Conservation (phyloP, 2,797 vertebrate species). For the Megalops cyprinoides region DNA sequence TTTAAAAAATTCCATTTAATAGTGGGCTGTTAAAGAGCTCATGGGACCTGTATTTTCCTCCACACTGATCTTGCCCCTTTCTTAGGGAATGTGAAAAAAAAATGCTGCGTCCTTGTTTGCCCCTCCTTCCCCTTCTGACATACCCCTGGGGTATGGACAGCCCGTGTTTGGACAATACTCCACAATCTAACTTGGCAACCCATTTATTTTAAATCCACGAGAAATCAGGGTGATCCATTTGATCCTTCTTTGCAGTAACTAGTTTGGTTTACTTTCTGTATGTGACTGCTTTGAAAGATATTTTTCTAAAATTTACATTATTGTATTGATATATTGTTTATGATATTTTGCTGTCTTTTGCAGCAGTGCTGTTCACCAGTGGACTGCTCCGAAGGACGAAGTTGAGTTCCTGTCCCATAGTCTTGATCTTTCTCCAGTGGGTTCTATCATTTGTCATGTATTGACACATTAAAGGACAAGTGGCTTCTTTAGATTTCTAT, state of each 20-base stretch:
- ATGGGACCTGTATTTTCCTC: constrained; percentile 13
- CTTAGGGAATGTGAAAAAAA: neutral
- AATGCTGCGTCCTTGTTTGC: neutral
- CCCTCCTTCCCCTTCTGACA: too few relatives aligned
- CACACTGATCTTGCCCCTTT: neutral
- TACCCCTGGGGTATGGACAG: too few relatives aligned
- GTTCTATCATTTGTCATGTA: neutral
- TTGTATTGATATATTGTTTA: neutral
- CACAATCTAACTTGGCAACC: too few relatives aligned
- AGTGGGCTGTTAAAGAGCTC: neutral
- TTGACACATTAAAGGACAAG: neutral
- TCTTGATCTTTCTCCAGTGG: neutral
- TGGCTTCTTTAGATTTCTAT: neutral
- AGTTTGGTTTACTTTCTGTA: neutral
- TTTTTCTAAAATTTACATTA: neutral
- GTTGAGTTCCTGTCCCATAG: neutral
- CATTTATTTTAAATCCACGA: too few relatives aligned
- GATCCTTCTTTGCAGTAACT: neutral
- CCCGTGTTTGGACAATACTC: too few relatives aligned
- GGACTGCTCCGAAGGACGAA: neutral
- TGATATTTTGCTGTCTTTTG: neutral
- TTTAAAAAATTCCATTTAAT: constrained; percentile 3
- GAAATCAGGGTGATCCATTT: too few relatives aligned
- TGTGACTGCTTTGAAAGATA: neutral
- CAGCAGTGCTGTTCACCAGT: neutral